Evolutionary conservation across 2,113 vertebrate genomes (phyloP), one percentile per base, ranked within the genome.

Genomic region (Crotalus tigris): DNA sequence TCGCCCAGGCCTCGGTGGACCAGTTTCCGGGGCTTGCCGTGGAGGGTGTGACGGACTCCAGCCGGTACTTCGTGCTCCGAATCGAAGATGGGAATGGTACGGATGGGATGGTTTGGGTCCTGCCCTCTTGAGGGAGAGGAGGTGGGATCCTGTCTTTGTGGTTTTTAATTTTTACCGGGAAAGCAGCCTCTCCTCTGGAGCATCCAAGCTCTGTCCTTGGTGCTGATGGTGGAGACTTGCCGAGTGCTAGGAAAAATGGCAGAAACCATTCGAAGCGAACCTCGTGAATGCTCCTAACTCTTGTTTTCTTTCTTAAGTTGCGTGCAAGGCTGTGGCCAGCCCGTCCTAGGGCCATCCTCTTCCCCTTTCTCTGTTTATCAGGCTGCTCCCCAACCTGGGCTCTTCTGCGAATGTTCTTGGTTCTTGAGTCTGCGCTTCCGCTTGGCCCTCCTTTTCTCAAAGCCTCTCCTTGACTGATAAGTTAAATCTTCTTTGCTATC

Each of bases 41-140:
- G 91, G 99, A 99, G 96, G 94, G 98, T 0, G 99, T 99, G 88
- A 98, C 98, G 0, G 99, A 99, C 94, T 99, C 99, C 94, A 99
- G 99, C 97, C 97, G 99, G 91, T 99, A 99, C 7, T 99, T 99
- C 1, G 99, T 99, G 1, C 93, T 99, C 94, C 98, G 98, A 75
- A 97, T 99, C 0, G 98, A 99, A 49, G 99, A 99, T 0, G 99
- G 97, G 85, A 99, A 98, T 0, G 99, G 99, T 99, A 95, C 0
- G 93, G 0, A 1, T 0, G 9, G 0, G 89, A 44, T 12, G 87
- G 13, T 15, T 51, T 29, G 23, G 87, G 90, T 39, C n/a, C 8
- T 11, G 4, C 46, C 85, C 21, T 53, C 21, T 9, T 0, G 7
- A 46, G 44, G 3, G 58, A 5, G 1, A 0, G 7, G 0, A 0